phyloP scores from a whole-genome alignment of 2,888 invertebrate genomes.

The Coleophora flavipennella region DNA sequence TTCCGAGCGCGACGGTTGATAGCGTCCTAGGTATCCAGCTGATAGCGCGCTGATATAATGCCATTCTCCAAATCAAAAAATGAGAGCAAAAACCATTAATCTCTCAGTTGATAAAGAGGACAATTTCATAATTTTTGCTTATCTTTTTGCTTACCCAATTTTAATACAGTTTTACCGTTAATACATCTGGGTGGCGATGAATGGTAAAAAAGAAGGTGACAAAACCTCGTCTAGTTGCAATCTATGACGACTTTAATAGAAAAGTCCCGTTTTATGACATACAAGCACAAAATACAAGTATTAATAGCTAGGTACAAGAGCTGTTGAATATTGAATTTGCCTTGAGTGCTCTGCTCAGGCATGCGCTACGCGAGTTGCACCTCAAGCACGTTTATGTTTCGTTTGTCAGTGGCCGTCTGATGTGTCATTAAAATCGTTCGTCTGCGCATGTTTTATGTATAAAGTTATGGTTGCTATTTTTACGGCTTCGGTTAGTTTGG shows the following conservation, averaged over 20 bases:
- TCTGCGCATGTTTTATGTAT: neutral
- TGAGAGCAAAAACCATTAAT: neutral
- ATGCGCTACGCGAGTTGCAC: constrained; percentile 33
- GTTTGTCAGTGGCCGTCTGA: constrained; percentile 28
- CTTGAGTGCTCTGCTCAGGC: constrained; percentile 33
- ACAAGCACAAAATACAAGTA: constrained; percentile 7
- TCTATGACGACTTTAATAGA: neutral
- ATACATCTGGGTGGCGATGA: neutral
- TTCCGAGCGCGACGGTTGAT: no score
- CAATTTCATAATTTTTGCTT: neutral
- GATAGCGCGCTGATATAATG: no score
- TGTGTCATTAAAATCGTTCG: constrained; percentile 24
- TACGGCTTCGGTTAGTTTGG: neutral
- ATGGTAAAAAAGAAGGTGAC: neutral
- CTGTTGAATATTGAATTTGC: constrained; percentile 20
- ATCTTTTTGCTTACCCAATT: neutral
- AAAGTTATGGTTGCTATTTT: neutral
- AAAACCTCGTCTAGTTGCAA: no score
- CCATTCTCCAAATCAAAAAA: no score
- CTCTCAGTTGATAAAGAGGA: constrained; percentile 3
- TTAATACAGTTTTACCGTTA: neutral
- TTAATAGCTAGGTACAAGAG: no score
- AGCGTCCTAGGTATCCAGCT: no score
- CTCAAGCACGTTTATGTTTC: constrained; percentile 25
- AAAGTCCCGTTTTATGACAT: neutral